These are phyloP conservation scores for Pelvicachromis taeniatus DNA, from an alignment of 2,113 vertebrate species.

Conservation along the genomic window DNA sequence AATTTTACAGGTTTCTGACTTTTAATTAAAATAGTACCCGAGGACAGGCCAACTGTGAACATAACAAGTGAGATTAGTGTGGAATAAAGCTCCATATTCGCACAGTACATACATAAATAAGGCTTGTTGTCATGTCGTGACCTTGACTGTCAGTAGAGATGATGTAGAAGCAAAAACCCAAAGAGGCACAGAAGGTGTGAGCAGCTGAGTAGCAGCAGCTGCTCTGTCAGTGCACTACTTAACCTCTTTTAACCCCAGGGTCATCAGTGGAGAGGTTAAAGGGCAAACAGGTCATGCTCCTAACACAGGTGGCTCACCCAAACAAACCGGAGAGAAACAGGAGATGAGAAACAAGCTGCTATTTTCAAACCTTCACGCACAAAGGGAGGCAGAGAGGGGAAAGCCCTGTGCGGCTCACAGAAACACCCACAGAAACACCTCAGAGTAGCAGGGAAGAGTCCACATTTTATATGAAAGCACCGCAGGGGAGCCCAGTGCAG, in stretches of 20 bases:
- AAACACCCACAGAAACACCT: neutral
- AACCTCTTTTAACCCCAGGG: constrained; percentile 37
- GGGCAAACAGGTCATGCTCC: constrained; percentile 2
- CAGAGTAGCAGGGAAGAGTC: neutral
- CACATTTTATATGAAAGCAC: neutral
- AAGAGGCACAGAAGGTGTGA: neutral
- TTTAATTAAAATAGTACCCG: neutral
- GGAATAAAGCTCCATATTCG: neutral
- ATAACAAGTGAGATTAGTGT: neutral
- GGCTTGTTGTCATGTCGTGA: neutral
- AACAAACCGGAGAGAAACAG: neutral
- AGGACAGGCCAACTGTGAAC: neutral
- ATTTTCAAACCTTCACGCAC: neutral
- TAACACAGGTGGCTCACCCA: constrained; percentile 26
- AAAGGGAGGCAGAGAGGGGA: neutral
- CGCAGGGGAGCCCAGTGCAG: neutral
- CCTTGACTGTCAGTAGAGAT: neutral
- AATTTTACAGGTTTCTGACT: neutral
- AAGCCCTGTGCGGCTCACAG: neutral
- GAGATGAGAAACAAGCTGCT: neutral
- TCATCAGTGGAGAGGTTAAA: constrained; percentile 18
- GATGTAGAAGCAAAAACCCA: neutral
- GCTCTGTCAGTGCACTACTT: neutral
- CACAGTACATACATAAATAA: neutral
- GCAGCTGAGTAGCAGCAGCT: constrained; percentile 18